Conservation (phyloP, 2,797 vertebrate genomes). For the Paedocypris micromegethes region DNA sequence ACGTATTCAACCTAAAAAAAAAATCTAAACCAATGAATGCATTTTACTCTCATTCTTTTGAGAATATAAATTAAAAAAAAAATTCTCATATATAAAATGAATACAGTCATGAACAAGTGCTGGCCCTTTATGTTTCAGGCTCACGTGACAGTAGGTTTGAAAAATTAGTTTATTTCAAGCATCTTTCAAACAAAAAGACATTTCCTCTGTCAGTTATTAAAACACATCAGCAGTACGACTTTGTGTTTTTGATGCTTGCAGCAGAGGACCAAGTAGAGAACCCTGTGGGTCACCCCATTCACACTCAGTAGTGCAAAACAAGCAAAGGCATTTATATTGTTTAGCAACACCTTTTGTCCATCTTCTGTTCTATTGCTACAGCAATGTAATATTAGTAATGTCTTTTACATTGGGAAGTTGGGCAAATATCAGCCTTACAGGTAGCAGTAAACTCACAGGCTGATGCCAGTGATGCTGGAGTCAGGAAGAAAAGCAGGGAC, state of each 20-base stretch:
- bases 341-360: constrained; percentile 67
- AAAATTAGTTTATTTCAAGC: constrained; percentile 64
- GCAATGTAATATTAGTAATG: too few species aligned
- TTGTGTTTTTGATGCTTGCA: constrained; percentile 47
- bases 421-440: constrained; percentile 48
- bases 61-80: constrained; percentile 81
- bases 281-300: constrained; percentile 61
- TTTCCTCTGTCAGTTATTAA: too few species aligned
- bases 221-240: too few species aligned
- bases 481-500: constrained; percentile 89
- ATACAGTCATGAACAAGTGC: constrained; percentile 64
- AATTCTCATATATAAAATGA: constrained; percentile 63
- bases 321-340: constrained; percentile 58
- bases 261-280: constrained; percentile 76
- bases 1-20: constrained; percentile 56
- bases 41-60: constrained; percentile 50
- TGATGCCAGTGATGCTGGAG: constrained; percentile 84
- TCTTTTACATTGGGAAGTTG: constrained; percentile 31
- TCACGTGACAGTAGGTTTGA: constrained; percentile 80
- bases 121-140: constrained; percentile 68
- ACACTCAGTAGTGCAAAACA: constrained; percentile 71
- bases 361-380: constrained; percentile 30
- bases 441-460: constrained; percentile 72
- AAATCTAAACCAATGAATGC: constrained; percentile 60
- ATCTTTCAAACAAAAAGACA: constrained; percentile 7